These are phyloP conservation scores for Microtus richardsoni DNA, from an alignment of 2,113 vertebrate genomes.

Conservation along the genomic window DNA sequence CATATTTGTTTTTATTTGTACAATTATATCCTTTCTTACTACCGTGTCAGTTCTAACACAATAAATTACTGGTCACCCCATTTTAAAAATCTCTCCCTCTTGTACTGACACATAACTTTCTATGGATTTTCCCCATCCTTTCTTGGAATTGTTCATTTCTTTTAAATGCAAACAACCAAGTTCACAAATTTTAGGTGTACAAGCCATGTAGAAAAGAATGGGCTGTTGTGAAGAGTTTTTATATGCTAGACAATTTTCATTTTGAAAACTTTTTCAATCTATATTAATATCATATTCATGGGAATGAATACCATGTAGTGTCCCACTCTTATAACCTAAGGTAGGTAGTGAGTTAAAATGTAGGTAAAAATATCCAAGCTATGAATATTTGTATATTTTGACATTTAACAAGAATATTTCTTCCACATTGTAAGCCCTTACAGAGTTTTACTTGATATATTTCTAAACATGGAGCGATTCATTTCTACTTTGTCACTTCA, in stretches of 20 bases:
- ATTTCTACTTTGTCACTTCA: slow-evolving; percentile 70
- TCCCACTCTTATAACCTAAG: neutral
- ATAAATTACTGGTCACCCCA: neutral
- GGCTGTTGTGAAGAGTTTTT: neutral
- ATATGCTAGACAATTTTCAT: neutral
- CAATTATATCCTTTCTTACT: neutral
- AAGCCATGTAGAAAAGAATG: slow-evolving; percentile 3
- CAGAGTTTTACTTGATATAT: slow-evolving; percentile 69
- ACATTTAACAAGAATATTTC: slow-evolving; percentile 67
- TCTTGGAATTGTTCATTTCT: neutral
- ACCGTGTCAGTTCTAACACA: neutral
- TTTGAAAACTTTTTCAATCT: neutral
- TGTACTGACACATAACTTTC: neutral
- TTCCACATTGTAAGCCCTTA: slow-evolving; percentile 33
- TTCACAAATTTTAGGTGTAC: neutral
- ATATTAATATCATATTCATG: neutral
- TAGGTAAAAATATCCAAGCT: neutral
- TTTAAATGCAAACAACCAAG: neutral
- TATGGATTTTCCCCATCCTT: neutral
- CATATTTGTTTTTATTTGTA: neutral
- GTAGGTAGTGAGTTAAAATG: slow-evolving; percentile 34
- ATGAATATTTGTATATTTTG: slow-evolving; percentile 72
- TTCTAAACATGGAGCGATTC: slow-evolving; percentile 67
- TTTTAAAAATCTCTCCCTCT: neutral
- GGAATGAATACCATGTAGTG: neutral